These are phyloP conservation scores for Drosophila kuntzei DNA, from an alignment of 2,888 invertebrate genomes.

Conservation along the genomic window DNA sequence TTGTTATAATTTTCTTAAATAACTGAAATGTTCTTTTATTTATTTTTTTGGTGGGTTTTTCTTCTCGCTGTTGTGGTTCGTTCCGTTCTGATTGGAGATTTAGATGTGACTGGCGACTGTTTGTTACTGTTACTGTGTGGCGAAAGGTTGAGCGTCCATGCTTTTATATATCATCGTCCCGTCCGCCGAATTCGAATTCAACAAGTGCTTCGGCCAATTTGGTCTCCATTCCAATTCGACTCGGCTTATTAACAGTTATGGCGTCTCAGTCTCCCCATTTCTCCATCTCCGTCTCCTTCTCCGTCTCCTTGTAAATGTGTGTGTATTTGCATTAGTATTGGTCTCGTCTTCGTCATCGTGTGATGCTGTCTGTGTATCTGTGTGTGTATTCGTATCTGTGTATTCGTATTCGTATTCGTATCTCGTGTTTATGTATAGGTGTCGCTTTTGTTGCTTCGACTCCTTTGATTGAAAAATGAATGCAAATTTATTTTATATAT, in stretches of 20 bases:
- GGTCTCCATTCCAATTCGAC: slow-evolving; percentile 39
- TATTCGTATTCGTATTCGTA: neutral
- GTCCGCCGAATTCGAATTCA: slow-evolving; percentile 66
- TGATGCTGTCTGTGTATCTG: neutral
- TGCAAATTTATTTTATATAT: slow-evolving; percentile 76
- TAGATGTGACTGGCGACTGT: slow-evolving; percentile 68
- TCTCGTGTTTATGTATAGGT: slow-evolving; percentile 25
- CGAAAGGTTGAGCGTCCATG: slow-evolving; percentile 71
- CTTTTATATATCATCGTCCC: slow-evolving; percentile 78
- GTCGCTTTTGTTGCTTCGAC: slow-evolving; percentile 19
- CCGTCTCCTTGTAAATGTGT: neutral
- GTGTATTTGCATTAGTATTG: slow-evolving; percentile 8
- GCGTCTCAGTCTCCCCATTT: slow-evolving; percentile 40
- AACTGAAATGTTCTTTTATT: neutral
- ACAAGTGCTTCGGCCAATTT: slow-evolving; percentile 61
- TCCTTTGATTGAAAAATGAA: slow-evolving; percentile 71
- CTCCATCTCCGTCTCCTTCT: slow-evolving; percentile 2
- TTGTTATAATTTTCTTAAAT: neutral
- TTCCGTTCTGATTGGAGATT: slow-evolving; percentile 50
- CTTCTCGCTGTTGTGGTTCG: neutral
- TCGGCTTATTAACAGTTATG: slow-evolving; percentile 72
- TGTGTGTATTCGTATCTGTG: neutral
- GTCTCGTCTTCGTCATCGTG: slow-evolving; percentile 18
- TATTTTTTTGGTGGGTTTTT: slow-evolving; percentile 2
- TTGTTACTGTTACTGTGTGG: slow-evolving; percentile 59